phyloP scores from a whole-genome alignment of 2,888 invertebrate species.

The Sipha maydis region DNA sequence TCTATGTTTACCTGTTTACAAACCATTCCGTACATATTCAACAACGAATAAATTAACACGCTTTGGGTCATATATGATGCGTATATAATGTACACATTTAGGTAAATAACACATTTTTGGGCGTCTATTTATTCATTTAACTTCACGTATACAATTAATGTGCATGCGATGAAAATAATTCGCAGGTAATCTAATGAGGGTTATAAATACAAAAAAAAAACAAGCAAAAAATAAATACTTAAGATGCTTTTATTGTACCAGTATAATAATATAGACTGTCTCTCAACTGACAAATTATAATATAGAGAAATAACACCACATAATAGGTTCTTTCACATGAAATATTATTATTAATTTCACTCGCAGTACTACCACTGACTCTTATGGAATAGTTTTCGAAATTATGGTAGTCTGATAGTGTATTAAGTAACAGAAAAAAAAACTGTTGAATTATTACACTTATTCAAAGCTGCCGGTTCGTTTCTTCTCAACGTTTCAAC shows the following conservation, averaged over 20 bases:
- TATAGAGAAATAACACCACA: neutral
- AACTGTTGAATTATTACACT: neutral
- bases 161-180: neutral
- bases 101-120: too few species aligned
- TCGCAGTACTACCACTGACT: neutral
- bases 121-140: neutral
- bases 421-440: neutral
- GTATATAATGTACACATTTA: too few species aligned
- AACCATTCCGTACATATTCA: too few species aligned
- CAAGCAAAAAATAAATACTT: neutral
- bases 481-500: neutral
- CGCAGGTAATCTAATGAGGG: neutral
- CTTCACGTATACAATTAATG: neutral
- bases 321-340: neutral
- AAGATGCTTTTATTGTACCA: neutral
- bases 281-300: constrained; percentile 11
- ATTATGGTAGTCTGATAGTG: neutral
- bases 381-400: constrained; percentile 5
- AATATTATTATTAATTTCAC: constrained; percentile 11
- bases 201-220: neutral
- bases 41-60: too few species aligned
- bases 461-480: neutral
- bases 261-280: neutral
- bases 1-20: too few species aligned
- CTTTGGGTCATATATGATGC: too few species aligned